Conservation (phyloP, 2,888 invertebrate species). For the Hirtodrosophila confusa region DNA sequence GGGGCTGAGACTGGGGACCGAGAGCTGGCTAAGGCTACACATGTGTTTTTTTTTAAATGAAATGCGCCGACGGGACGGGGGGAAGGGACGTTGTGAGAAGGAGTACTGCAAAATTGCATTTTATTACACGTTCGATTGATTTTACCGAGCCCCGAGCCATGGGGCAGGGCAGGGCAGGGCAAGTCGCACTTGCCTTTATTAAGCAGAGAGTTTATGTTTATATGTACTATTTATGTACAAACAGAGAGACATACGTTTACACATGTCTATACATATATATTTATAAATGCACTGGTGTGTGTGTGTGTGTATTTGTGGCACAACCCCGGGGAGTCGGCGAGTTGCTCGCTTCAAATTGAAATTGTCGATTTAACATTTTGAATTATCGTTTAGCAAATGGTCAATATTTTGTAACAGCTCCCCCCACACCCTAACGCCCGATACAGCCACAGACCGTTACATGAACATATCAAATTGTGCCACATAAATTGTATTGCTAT, state of each 20-base stretch:
- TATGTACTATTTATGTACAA: slow-evolving; percentile 44
- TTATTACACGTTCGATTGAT: slow-evolving; percentile 79
- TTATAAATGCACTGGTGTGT: background rate
- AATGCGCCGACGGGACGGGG: slow-evolving; percentile 31
- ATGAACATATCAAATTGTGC: slow-evolving; percentile 54
- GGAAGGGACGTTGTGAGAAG: slow-evolving; percentile 15
- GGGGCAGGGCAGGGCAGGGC: slow-evolving; percentile 14
- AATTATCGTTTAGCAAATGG: slow-evolving; percentile 79
- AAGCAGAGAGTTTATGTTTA: slow-evolving; percentile 70
- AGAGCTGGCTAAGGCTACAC: slow-evolving; percentile 36
- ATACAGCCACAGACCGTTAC: slow-evolving; percentile 27
- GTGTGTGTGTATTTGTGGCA: slow-evolving; percentile 31
- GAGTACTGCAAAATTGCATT: slow-evolving; percentile 68
- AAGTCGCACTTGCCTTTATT: slow-evolving; percentile 62
- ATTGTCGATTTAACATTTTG: slow-evolving; percentile 79
- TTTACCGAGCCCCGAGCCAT: slow-evolving; percentile 45
- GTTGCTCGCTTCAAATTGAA: slow-evolving; percentile 66
- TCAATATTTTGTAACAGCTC: slow-evolving; percentile 63
- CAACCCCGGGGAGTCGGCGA: slow-evolving; percentile 27
- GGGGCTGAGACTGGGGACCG: background rate
- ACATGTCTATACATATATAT: slow-evolving; percentile 13
- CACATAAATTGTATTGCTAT: slow-evolving; percentile 75
- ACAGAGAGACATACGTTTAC: slow-evolving; percentile 12
- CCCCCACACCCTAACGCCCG: background rate
- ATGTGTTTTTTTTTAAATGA: slow-evolving; percentile 47